These are phyloP conservation scores for Pristionchus entomophagus DNA, from an alignment of 2,888 invertebrate species.

Conservation along the genomic window DNA sequence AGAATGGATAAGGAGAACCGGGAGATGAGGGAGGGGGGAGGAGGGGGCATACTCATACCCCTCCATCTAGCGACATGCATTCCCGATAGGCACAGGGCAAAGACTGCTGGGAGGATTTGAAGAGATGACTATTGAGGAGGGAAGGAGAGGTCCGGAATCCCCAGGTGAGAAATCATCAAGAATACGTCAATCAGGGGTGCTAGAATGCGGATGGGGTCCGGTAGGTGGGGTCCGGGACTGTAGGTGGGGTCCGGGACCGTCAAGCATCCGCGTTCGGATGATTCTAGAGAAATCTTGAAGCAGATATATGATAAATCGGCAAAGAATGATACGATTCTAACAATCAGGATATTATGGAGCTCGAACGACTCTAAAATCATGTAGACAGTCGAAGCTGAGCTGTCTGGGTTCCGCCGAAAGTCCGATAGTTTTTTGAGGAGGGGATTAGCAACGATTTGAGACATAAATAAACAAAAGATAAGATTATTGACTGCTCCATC, in stretches of 20 bases:
- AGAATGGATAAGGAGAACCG: background rate
- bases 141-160: background rate
- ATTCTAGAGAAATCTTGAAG: background rate
- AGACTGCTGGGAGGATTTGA: background rate
- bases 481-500: too few species aligned
- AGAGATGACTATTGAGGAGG: background rate
- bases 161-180: background rate
- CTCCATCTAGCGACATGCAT: constrained; percentile 19
- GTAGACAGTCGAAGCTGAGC: too few species aligned
- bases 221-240: too few species aligned
- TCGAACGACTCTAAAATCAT: too few species aligned
- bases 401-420: too few species aligned
- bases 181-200: background rate
- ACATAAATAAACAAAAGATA: too few species aligned
- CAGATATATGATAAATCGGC: too few species aligned
- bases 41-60: background rate
- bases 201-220: constrained; percentile 17
- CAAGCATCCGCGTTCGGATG: background rate
- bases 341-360: too few species aligned
- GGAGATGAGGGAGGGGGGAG: background rate
- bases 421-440: background rate
- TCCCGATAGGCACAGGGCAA: constrained; percentile 22
- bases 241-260: background rate
- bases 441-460: too few species aligned
- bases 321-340: too few species aligned